Percentiles rank a stretch among this genome's conserved stretches.
phyloP scores from a whole-genome alignment of 1,140 invertebrate species.

The Gryon sp. region DNA sequence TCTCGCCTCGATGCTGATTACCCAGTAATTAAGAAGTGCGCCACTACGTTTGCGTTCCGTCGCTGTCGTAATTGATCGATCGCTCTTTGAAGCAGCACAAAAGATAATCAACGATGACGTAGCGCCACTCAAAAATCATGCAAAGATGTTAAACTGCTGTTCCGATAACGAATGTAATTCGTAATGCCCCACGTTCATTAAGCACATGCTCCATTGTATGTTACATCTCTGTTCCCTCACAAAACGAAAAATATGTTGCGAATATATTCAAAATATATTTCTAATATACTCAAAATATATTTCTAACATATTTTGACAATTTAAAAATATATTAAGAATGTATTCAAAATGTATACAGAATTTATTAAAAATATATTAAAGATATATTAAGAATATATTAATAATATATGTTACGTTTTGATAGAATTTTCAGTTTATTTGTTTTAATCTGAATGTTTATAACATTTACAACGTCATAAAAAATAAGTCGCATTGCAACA shows the following conservation, averaged over 20 bases:
- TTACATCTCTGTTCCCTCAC: neutral
- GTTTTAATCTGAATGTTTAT: too few relatives aligned
- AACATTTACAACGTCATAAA: too few relatives aligned
- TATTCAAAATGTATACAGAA: too few relatives aligned
- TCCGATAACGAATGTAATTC: conserved; percentile 50
- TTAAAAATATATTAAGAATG: too few relatives aligned
- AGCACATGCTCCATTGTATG: conserved; percentile 14
- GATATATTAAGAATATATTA: too few relatives aligned
- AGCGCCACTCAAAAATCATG: conserved; percentile 56
- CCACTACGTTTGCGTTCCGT: conserved; percentile 56
- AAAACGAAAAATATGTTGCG: neutral
- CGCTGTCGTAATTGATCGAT: conserved; percentile 67
- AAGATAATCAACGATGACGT: conserved; percentile 63
- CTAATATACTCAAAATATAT: too few relatives aligned
- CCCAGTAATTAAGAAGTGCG: conserved; percentile 65
- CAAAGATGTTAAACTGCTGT: conserved; percentile 54
- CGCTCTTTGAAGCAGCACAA: conserved; percentile 57
- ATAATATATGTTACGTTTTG: too few relatives aligned
- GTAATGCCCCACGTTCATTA: conserved; percentile 24
- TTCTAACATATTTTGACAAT: too few relatives aligned
- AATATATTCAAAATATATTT: too few relatives aligned
- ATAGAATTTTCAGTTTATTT: too few relatives aligned
- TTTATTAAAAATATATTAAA: too few relatives aligned
- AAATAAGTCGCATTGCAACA: neutral
- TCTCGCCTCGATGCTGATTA: conserved; percentile 63